A percentile compares a stretch with the other conserved stretches of the same genome.
Conservation (phyloP, 2,888 invertebrate species). For the Dugesia japonica region DNA sequence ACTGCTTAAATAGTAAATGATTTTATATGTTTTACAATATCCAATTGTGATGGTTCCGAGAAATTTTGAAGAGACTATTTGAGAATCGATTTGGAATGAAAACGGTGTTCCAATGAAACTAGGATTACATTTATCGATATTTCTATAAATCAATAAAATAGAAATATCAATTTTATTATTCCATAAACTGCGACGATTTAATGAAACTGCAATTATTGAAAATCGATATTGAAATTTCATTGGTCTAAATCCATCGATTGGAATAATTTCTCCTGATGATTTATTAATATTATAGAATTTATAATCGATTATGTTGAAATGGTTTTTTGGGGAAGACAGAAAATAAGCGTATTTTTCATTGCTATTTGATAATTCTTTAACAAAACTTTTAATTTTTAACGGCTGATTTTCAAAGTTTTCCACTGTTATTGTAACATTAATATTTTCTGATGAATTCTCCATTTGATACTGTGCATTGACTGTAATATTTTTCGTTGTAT, state of each 20-base stretch:
- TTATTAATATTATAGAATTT: not conserved
- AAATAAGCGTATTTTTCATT: not conserved
- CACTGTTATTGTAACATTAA: not conserved
- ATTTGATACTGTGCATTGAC: not conserved
- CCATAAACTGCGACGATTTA: too few relatives aligned
- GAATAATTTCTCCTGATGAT: not conserved
- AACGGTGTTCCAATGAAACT: not conserved
- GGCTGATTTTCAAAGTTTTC: not conserved
- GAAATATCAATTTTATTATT: not conserved
- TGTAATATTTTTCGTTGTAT: not conserved
- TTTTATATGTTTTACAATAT: not conserved
- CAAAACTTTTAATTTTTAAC: not conserved
- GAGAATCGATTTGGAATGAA: not conserved
- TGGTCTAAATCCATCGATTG: not conserved
- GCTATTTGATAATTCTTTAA: not conserved
- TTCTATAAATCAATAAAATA: not conserved
- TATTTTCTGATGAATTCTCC: not conserved
- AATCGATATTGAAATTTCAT: not conserved
- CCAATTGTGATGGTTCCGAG: not conserved
- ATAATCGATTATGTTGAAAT: not conserved
- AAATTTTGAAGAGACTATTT: not conserved
- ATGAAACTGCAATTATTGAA: not conserved
- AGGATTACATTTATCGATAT: not conserved
- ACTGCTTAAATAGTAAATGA: not conserved
- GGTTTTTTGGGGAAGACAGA: not conserved